These are phyloP conservation scores for Tethea ocularis DNA, from an alignment of 2,888 invertebrate species.

Conservation along the genomic window DNA sequence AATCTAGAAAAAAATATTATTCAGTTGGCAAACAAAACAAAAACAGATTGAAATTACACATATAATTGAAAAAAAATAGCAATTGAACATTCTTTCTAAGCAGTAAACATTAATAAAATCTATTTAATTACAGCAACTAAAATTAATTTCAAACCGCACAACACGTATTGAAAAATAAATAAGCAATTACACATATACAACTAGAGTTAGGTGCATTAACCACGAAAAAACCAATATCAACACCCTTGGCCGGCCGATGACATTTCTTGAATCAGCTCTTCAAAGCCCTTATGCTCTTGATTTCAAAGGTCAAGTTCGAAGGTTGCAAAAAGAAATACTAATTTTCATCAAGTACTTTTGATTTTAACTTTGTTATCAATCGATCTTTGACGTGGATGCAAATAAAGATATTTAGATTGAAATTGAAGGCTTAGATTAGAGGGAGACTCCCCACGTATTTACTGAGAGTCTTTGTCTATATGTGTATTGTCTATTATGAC, in stretches of 20 bases:
- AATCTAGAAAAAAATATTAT: too few species aligned
- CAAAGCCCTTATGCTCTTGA: neutral
- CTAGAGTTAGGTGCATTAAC: neutral
- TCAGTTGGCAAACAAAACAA: too few species aligned
- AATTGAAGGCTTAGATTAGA: neutral
- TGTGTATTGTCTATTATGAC: too few species aligned
- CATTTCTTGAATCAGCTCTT: neutral
- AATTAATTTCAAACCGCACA: neutral
- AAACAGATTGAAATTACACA: too few species aligned
- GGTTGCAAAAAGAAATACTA: neutral
- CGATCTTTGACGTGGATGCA: neutral
- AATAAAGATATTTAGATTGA: neutral
- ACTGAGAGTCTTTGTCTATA: neutral
- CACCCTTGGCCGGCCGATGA: neutral
- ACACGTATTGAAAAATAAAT: neutral
- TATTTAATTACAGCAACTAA: neutral
- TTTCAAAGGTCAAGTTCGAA: neutral
- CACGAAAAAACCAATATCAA: slow-evolving; percentile 1
- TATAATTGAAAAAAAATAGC: too few species aligned
- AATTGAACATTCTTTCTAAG: too few species aligned
- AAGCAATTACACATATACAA: neutral
- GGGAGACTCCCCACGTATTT: neutral
- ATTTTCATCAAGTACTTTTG: neutral
- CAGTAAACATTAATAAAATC: neutral
- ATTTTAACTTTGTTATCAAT: slow-evolving; percentile 6